Evolutionary conservation across 2,888 invertebrate species (phyloP).

Genomic region (Tortrix viridana): DNA sequence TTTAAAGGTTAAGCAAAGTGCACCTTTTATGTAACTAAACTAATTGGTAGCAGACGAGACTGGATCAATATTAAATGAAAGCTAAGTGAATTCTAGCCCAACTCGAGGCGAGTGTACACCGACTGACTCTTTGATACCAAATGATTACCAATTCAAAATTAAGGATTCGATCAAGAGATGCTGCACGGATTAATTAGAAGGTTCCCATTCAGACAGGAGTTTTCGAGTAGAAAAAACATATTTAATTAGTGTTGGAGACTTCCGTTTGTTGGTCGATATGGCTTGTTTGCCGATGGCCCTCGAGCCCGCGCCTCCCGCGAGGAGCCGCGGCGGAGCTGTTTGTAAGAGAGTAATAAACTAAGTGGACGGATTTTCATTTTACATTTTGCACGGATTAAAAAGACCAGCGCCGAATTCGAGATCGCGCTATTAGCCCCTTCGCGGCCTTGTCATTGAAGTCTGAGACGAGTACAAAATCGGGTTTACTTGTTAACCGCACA

Average conservation of each 20-base stretch:
- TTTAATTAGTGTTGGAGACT: slow-evolving; percentile 52
- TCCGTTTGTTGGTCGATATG: slow-evolving; percentile 41
- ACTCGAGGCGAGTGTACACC: slow-evolving; percentile 48
- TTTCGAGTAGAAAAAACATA: slow-evolving; percentile 47
- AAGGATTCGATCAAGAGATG: slow-evolving; percentile 59
- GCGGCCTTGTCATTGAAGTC: slow-evolving; percentile 14
- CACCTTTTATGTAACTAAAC: slow-evolving; percentile 51
- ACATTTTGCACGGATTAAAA: slow-evolving; percentile 25
- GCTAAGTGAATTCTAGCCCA: slow-evolving; percentile 51
- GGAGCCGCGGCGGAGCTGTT: slow-evolving; percentile 37
- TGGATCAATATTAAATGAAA: slow-evolving; percentile 56
- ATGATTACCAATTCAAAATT: slow-evolving; percentile 80
- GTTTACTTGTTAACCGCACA: too few species aligned
- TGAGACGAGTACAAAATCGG: background rate
- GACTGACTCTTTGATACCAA: slow-evolving; percentile 73
- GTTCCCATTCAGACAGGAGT: slow-evolving; percentile 50
- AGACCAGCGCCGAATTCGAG: slow-evolving; percentile 2
- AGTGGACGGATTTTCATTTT: slow-evolving; percentile 27
- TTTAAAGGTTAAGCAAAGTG: slow-evolving; percentile 43
- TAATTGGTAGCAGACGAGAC: slow-evolving; percentile 62
- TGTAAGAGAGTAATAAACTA: slow-evolving; percentile 35
- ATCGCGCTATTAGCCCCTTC: background rate
- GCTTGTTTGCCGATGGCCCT: slow-evolving; percentile 43
- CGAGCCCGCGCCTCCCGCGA: slow-evolving; percentile 39
- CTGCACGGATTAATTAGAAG: slow-evolving; percentile 70